These are phyloP conservation scores for Araneus ventricosus DNA, from an alignment of 1,140 invertebrate species.

Conservation along the genomic window DNA sequence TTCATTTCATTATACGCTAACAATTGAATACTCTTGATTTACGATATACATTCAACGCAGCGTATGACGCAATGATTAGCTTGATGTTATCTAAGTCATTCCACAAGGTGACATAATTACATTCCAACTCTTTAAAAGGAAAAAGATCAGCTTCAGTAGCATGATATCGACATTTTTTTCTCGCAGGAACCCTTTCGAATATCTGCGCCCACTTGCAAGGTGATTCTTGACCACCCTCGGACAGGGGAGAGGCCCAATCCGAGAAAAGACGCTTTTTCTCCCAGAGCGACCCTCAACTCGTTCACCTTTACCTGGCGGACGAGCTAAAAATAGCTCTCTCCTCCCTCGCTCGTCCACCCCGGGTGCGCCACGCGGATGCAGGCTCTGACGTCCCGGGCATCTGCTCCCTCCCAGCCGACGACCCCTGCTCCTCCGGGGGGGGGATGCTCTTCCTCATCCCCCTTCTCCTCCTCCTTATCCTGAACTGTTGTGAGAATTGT, in stretches of 20 bases:
- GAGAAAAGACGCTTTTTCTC: slow-evolving; percentile 24
- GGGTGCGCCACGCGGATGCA: slow-evolving; percentile 53
- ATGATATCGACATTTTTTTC: not conserved
- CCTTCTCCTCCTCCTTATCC: not conserved
- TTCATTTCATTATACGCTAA: no score
- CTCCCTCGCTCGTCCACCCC: not conserved
- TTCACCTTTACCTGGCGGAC: slow-evolving; percentile 72
- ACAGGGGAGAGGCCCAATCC: not conserved
- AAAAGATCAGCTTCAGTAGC: no score
- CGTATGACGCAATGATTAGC: no score
- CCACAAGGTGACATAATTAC: no score
- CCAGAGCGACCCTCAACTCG: slow-evolving; percentile 15
- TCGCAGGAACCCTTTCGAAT: not conserved
- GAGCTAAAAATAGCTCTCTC: slow-evolving; percentile 71
- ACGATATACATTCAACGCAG: no score
- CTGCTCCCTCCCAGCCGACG: not conserved
- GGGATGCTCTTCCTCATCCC: not conserved
- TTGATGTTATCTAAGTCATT: no score
- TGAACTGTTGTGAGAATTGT: not conserved
- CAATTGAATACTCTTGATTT: no score
- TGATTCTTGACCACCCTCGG: slow-evolving; percentile 16
- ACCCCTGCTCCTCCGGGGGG: not conserved
- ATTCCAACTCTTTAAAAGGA: not conserved
- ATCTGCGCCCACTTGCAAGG: not conserved
- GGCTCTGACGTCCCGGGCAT: slow-evolving; percentile 40